phyloP scores from a whole-genome alignment of 92 coral and sea anemone genomes.

The Zoanthus solanderi region DNA sequence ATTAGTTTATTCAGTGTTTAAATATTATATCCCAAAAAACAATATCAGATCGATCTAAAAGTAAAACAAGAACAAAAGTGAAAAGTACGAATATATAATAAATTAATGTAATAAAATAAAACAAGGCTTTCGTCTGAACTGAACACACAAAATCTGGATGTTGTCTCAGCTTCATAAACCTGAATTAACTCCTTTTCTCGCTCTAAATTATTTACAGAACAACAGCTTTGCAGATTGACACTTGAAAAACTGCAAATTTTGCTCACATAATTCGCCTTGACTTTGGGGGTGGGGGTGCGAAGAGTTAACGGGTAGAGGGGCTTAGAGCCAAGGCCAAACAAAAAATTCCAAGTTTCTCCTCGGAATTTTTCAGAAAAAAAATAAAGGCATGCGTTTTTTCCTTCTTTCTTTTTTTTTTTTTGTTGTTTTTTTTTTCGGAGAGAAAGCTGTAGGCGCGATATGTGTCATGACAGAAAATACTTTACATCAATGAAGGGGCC shows the following conservation, averaged over 20 bases:
- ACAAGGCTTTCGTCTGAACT: neutral
- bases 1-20: neutral
- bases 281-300: neutral
- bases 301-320: neutral
- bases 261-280: neutral
- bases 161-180: conserved; percentile 17
- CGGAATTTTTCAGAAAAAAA: no score
- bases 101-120: neutral
- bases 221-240: conserved; percentile 2
- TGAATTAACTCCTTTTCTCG: conserved; percentile 1
- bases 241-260: neutral
- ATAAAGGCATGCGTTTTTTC: no score
- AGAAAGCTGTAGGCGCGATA: no score
- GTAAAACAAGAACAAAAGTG: no score
- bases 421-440: no score
- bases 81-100: neutral
- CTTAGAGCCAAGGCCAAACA: no score
- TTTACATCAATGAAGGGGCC: no score
- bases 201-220: neutral
- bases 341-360: no score
- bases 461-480: no score
- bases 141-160: conserved; percentile 12
- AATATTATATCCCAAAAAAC: neutral
- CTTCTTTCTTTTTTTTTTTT: no score
- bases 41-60: neutral